Evolutionary conservation across 2,113 vertebrate species (phyloP).

Genomic region (Cromileptes altivelis): DNA sequence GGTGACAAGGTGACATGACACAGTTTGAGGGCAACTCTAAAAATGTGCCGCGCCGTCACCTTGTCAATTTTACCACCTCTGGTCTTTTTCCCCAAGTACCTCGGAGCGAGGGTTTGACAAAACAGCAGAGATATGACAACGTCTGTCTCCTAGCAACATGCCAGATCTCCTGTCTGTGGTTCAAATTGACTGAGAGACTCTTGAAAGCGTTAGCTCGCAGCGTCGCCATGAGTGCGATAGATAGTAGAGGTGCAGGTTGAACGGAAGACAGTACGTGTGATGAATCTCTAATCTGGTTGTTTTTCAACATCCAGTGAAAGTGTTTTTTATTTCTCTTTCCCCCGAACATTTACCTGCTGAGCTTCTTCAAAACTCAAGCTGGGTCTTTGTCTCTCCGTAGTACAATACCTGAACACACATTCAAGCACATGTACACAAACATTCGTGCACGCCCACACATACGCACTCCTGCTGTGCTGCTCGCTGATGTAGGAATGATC

Average conservation of each 20-base stretch:
- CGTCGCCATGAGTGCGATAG: constrained; percentile 3
- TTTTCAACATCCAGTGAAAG: neutral
- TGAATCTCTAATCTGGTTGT: constrained; percentile 36
- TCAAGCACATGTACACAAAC: neutral
- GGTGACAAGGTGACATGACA: constrained; percentile 53
- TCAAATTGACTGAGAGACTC: constrained; percentile 45
- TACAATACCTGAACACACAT: neutral
- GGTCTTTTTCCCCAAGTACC: neutral
- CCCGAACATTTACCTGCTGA: constrained; percentile 26
- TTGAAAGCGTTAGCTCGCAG: constrained; percentile 52
- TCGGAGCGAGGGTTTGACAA: constrained; percentile 37
- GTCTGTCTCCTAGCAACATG: constrained; percentile 55
- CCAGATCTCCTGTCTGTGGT: neutral
- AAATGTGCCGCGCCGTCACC: constrained; percentile 20
- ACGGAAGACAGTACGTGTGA: constrained; percentile 8
- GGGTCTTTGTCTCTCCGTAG: neutral
- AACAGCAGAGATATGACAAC: constrained; percentile 28
- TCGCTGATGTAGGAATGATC: constrained; percentile 50
- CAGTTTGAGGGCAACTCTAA: constrained; percentile 44
- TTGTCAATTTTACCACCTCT: constrained; percentile 8
- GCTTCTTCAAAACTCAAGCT: constrained; percentile 35
- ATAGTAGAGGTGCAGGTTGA: constrained; percentile 41
- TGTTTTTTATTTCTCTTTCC: neutral
- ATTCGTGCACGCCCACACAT: neutral
- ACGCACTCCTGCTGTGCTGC: constrained; percentile 24